Conservation (phyloP, 1,140 invertebrate species). For the Asobara japonica region DNA sequence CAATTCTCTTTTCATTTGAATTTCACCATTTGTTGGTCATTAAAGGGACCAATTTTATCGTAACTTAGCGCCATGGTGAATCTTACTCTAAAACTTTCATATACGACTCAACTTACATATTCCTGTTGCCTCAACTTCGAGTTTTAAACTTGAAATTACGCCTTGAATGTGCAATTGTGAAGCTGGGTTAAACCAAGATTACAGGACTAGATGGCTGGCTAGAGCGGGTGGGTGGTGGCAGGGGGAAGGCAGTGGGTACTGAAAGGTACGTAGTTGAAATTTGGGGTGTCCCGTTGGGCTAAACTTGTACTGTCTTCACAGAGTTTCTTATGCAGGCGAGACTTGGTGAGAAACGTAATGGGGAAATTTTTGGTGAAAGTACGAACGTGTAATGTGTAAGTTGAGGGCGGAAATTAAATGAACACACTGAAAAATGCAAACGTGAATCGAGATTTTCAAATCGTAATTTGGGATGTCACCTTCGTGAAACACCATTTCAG, state of each 20-base stretch:
- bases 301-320: not conserved
- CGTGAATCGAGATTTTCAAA: no score
- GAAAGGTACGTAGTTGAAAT: constrained; percentile 11
- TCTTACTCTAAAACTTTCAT: no score
- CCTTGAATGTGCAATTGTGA: not conserved
- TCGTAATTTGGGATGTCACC: no score
- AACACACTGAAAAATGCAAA: no score
- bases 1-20: no score
- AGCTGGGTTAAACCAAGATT: constrained; percentile 12
- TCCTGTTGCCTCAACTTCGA: not conserved
- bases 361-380: constrained; percentile 4
- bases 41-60: no score
- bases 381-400: not conserved
- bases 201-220: not conserved
- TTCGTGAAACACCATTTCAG: no score
- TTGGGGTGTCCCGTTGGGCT: constrained; percentile 6
- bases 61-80: no score
- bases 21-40: no score
- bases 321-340: not conserved
- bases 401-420: no score
- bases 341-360: not conserved
- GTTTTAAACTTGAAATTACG: not conserved
- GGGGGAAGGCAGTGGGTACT: not conserved
- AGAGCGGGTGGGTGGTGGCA: not conserved
- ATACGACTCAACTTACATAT: not conserved